phyloP scores from a whole-genome alignment of 2,113 vertebrate genomes.

The Apeltes quadracus region DNA sequence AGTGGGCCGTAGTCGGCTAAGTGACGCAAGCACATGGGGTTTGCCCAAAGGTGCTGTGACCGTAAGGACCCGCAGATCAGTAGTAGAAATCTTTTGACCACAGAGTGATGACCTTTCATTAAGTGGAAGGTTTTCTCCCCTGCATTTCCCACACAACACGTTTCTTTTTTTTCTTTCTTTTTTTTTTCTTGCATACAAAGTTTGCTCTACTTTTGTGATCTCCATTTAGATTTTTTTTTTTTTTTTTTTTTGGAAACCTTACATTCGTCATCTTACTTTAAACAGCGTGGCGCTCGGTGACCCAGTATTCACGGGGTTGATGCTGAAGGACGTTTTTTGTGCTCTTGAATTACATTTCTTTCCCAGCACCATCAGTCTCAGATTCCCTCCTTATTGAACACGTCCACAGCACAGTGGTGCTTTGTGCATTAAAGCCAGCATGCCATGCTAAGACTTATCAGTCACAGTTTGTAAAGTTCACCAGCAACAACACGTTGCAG shows the following conservation, averaged over 20 bases:
- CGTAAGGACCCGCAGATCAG: constrained; percentile 58
- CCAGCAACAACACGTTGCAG: neutral
- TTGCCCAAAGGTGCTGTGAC: constrained; percentile 77
- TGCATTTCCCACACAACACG: constrained; percentile 47
- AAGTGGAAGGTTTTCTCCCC: constrained; percentile 63
- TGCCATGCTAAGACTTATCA: neutral
- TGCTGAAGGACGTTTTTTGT: neutral
- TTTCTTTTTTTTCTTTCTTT: neutral
- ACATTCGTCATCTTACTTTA: constrained; percentile 7
- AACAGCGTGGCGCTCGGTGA: neutral
- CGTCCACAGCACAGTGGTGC: neutral
- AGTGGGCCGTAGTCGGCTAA: constrained; percentile 77
- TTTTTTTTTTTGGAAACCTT: constrained; percentile 42
- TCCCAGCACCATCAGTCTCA: neutral
- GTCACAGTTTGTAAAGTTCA: neutral
- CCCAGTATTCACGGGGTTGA: neutral
- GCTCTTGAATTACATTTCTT: neutral
- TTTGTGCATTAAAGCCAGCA: neutral
- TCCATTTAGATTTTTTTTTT: neutral
- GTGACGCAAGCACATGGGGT: constrained; percentile 77
- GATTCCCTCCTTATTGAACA: neutral
- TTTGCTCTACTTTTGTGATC: constrained; percentile 18
- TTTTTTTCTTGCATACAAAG: neutral
- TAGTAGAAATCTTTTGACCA: constrained; percentile 40
- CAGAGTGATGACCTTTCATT: constrained; percentile 59